Evolutionary conservation across 2,888 invertebrate species (phyloP).

Genomic region (Synanthedon tipuliformis): DNA sequence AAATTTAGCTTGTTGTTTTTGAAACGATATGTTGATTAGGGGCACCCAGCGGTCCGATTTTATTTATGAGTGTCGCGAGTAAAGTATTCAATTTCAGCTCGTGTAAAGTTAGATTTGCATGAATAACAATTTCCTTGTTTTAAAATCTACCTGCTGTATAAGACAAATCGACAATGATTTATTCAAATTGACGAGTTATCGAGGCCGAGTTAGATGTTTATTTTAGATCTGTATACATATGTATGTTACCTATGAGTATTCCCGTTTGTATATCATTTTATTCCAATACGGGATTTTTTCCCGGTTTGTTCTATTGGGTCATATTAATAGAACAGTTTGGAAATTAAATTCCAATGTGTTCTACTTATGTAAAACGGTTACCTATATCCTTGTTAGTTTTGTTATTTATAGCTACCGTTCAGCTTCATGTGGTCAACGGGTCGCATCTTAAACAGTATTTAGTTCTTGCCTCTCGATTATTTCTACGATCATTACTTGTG

Average conservation of each 20-base stretch:
- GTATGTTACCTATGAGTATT: slow-evolving; percentile 26
- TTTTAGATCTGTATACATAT: slow-evolving; percentile 26
- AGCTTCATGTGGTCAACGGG: slow-evolving; percentile 27
- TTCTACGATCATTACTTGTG: slow-evolving; percentile 50
- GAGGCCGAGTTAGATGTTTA: slow-evolving; percentile 46
- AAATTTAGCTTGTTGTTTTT: slow-evolving; percentile 19
- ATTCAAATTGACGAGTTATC: slow-evolving; percentile 46
- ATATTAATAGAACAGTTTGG: no score
- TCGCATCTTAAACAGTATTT: slow-evolving; percentile 16
- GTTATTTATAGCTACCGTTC: slow-evolving; percentile 15
- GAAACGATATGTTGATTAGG: slow-evolving; percentile 9
- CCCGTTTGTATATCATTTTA: no score
- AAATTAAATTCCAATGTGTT: no score
- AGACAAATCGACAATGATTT: slow-evolving; percentile 55
- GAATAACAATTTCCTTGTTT: slow-evolving; percentile 60
- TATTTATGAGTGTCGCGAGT: slow-evolving; percentile 53
- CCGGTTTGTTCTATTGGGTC: no score
- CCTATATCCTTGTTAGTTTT: no score
- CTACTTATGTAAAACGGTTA: no score
- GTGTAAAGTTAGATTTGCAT: slow-evolving; percentile 62
- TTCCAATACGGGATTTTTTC: no score
- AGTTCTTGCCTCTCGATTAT: slow-evolving; percentile 22
- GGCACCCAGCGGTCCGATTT: slow-evolving; percentile 22
- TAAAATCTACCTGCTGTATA: slow-evolving; percentile 58
- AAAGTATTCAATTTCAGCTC: slow-evolving; percentile 61